Conservation (phyloP, 37 sponge, comb jelly and placozoan genomes). For the Chondrosia reniformis region DNA sequence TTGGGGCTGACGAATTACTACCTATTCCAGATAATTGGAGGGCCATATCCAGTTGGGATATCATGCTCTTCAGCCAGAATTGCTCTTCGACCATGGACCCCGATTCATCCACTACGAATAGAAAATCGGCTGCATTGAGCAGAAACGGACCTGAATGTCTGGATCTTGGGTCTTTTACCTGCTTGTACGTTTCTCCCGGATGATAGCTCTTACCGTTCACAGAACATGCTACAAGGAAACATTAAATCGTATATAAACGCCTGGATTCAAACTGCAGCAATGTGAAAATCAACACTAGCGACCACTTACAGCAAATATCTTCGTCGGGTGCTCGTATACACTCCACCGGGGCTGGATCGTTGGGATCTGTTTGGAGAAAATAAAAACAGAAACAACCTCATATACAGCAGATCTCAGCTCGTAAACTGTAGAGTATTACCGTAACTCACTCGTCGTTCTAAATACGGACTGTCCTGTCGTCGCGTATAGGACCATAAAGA, state of each 20-base stretch:
- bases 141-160: neutral
- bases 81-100: constrained; percentile 80
- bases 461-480: no score
- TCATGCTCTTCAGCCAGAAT: constrained; percentile 61
- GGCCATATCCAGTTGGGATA: constrained; percentile 36
- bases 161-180: neutral
- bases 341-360: neutral
- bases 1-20: neutral
- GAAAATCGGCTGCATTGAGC: constrained; percentile 42
- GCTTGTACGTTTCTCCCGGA: neutral
- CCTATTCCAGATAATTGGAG: constrained; percentile 46
- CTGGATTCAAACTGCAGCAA: neutral
- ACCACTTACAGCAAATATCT: neutral
- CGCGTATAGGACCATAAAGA: no score
- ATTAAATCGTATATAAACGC: neutral
- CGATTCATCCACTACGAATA: constrained; percentile 85
- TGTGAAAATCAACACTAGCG: neutral
- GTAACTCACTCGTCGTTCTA: no score
- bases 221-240: neutral
- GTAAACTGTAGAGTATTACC: no score
- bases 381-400: neutral
- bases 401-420: no score
- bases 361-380: neutral
- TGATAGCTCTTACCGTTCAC: neutral
- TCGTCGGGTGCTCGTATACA: neutral